Percentiles rank a stretch among this genome's conserved stretches.
phyloP scores from a whole-genome alignment of 2,797 vertebrate species.

The Microtus agrestis region DNA sequence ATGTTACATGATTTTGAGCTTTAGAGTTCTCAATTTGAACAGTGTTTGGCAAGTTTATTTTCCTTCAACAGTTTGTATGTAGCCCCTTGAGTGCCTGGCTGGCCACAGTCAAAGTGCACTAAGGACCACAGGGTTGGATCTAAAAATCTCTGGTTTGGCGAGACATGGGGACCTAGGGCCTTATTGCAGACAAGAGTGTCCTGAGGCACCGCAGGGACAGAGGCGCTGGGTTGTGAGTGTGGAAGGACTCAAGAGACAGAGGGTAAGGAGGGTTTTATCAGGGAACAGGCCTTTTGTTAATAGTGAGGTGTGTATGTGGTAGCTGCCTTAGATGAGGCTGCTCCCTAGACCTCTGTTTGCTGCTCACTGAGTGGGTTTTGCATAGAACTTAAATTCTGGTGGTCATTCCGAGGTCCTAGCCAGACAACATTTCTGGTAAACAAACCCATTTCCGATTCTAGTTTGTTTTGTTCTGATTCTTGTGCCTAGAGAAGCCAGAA shows the following conservation, averaged over 20 bases:
- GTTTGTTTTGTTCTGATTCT: background rate
- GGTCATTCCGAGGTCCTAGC: background rate
- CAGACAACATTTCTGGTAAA: too few species aligned
- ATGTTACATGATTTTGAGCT: background rate
- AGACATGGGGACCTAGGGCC: background rate
- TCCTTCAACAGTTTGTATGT: background rate
- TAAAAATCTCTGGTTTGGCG: background rate
- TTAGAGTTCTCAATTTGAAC: background rate
- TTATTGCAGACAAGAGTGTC: too few species aligned
- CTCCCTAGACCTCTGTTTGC: fast-evolving
- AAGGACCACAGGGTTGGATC: background rate
- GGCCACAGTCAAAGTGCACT: background rate
- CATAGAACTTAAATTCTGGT: background rate
- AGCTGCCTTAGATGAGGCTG: fast-evolving
- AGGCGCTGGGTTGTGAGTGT: too few species aligned
- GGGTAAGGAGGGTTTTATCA: background rate
- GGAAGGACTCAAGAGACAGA: too few species aligned
- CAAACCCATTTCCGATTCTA: background rate
- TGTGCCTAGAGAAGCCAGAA: background rate
- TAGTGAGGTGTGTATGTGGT: fast-evolving
- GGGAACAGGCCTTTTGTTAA: background rate
- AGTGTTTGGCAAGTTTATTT: background rate
- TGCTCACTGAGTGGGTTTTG: background rate
- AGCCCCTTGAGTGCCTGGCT: background rate
- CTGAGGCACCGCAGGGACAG: background rate